A percentile compares a stretch with the other conserved stretches of the same genome.
These are phyloP conservation scores for Eurytoma californica DNA, from an alignment of 2,888 invertebrate species.

Conservation along the genomic window DNA sequence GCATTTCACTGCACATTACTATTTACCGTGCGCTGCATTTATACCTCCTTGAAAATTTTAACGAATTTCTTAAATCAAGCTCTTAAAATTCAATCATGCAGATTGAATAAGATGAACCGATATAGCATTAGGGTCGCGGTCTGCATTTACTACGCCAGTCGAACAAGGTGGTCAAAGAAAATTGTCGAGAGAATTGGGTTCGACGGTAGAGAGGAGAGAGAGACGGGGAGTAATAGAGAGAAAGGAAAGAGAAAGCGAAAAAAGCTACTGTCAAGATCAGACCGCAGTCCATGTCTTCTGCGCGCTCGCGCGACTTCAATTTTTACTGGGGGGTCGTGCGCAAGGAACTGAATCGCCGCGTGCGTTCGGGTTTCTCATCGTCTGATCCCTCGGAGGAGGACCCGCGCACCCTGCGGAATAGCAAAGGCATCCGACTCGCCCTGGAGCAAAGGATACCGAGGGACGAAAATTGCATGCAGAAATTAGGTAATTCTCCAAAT, in stretches of 20 bases:
- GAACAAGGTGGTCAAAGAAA: conserved; percentile 7
- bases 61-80: background rate
- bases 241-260: background rate
- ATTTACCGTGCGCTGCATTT: too few species aligned
- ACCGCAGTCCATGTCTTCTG: conserved; percentile 22
- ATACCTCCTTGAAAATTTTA: background rate
- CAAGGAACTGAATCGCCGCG: background rate
- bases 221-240: background rate
- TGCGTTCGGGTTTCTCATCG: background rate
- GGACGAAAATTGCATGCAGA: background rate
- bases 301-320: conserved; percentile 21
- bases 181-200: conserved; percentile 19
- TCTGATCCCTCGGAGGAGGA: background rate
- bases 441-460: background rate
- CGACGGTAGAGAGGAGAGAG: background rate
- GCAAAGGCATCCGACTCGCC: background rate
- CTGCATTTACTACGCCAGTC: background rate
- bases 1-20: too few species aligned
- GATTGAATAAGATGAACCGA: conserved; percentile 7
- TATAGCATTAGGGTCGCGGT: background rate
- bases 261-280: conserved; percentile 31
- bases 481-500: too few species aligned
- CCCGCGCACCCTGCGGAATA: background rate
- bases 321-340: background rate
- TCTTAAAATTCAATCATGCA: conserved; percentile 17